Base-by-base conservation (phyloP, 2,113 vertebrate species). In the Corydoras sp. region DNA sequence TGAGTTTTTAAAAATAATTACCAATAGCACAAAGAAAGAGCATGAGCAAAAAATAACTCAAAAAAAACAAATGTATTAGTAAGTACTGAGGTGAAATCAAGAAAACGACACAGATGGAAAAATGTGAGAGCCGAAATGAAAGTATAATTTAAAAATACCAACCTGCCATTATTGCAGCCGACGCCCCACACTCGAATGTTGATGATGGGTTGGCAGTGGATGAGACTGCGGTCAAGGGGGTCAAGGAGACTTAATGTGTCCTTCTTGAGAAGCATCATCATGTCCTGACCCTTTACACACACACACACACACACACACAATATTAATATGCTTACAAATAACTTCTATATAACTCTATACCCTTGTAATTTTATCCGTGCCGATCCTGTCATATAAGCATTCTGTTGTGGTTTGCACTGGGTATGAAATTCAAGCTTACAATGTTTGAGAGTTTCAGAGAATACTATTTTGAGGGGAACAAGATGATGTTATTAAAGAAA, bases 181-280 rank as follows among this genome's bases (percentile, higher is more conserved):
- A 99, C 95, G 0, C 96, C 95, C 96, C 96, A 98, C 13, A 99
- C 94, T 0, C 95, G 95, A 77, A 99, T 98, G 86, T 93, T 95
- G 81, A 93, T 88, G 82, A 99, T 93, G 85, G 94, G 95, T 81
- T 99, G 96, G 80, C 85, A 87, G 78, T 96, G 94, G 77, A 98
- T 91, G 62, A 93, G 89, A 80, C 92, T 93, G 84, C 78, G 91
- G 84, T 98, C 92, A 2, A 96, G 76, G 0, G 95, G 93, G 77
- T 99, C 95, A 87, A 99, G 85, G 48, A 99, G 81, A 66, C 90
- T 95, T 83, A 99, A 87, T 5, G 92, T 93, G 84, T 98, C 95
- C 77, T 96, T 95, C 89, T 94, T 98, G 80, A 99, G 86, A 67
- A 99, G 93, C 92, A 99, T 91, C 85, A 94, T 89, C 91, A 99